Evolutionary conservation across 2,113 vertebrate species (phyloP).

Genomic region (Danionella cerebrum): DNA sequence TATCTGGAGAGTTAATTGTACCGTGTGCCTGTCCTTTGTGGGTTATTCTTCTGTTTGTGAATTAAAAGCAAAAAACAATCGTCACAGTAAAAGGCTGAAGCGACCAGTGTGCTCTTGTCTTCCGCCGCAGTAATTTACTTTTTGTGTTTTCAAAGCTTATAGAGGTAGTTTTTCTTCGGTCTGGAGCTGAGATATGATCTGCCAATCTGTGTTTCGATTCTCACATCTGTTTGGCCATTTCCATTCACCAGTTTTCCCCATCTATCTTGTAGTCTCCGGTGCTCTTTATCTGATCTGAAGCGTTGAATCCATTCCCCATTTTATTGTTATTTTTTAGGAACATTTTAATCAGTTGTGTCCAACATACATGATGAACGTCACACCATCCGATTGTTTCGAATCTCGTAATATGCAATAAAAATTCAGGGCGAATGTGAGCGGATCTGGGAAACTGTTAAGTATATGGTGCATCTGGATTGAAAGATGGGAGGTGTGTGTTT

Average conservation of each 20-base stretch:
- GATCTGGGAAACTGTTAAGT: neutral
- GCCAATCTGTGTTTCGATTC: neutral
- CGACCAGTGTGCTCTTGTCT: too few species aligned
- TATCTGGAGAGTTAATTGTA: too few species aligned
- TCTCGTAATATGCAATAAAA: neutral
- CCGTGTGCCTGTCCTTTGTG: too few species aligned
- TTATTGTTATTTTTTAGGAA: neutral
- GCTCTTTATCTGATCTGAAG: neutral
- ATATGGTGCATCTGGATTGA: slow-evolving; percentile 35
- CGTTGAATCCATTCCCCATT: neutral
- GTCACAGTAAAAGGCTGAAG: too few species aligned
- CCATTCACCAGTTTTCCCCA: neutral
- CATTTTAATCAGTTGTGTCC: neutral
- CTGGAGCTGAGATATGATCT: neutral
- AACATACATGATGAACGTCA: neutral
- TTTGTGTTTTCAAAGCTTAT: neutral
- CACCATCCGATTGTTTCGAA: neutral
- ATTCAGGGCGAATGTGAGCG: neutral
- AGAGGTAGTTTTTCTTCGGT: neutral
- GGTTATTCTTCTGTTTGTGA: too few species aligned
- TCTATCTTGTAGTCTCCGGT: neutral
- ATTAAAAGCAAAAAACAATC: neutral
- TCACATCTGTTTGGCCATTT: neutral
- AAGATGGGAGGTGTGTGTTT: slow-evolving; percentile 30
- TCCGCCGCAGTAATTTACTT: neutral